Conservation (phyloP, 35 echinoderm and acorn worm genomes). For the Ptychodera flava region DNA sequence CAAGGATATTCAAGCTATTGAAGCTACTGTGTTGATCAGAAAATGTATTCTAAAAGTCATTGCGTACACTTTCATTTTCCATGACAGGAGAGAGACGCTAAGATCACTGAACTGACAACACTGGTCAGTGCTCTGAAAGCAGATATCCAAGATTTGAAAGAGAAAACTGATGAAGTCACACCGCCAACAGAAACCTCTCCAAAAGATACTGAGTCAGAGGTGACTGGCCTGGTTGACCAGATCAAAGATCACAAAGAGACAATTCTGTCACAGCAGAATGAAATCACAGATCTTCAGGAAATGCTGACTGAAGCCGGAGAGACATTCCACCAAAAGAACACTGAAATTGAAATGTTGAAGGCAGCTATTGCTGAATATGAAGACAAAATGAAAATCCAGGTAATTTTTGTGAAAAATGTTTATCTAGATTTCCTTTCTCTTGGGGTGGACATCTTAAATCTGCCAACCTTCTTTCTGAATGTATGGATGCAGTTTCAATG, state of each 20-base stretch:
- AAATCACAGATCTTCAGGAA: constrained; percentile 27
- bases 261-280: not conserved
- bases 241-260: not conserved
- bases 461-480: too few relatives aligned
- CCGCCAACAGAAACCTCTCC: not conserved
- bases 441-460: too few relatives aligned
- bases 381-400: constrained; percentile 13
- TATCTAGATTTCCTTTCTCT: not conserved
- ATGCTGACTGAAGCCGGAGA: constrained; percentile 7
- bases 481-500: too few relatives aligned
- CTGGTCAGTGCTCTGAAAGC: not conserved
- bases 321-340: constrained; percentile 2
- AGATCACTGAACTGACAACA: not conserved
- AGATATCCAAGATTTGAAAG: not conserved
- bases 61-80: too few relatives aligned
- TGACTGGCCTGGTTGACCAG: not conserved
- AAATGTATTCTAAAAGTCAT: too few relatives aligned
- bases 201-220: not conserved
- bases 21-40: too few relatives aligned
- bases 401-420: constrained; percentile 8
- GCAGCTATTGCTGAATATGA: constrained; percentile 17
- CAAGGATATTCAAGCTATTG: too few relatives aligned
- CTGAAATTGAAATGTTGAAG: constrained; percentile 15
- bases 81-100: not conserved
- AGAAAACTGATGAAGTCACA: not conserved